Base-by-base conservation (phyloP, 64 coral and sea anemone species). In the Astreopora myriophthalma region DNA sequence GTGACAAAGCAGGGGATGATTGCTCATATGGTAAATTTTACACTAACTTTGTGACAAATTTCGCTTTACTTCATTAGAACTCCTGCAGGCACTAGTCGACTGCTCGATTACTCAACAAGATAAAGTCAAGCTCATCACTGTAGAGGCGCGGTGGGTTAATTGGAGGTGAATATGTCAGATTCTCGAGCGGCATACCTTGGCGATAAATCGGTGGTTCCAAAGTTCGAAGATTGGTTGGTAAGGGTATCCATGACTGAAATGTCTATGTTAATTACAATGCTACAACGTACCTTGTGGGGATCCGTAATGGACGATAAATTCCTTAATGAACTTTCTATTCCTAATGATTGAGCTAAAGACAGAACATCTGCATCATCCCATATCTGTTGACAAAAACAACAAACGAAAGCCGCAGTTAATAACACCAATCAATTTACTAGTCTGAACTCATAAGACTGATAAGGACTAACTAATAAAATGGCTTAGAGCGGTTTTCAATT, bases 341-440 rank as follows among this genome's bases (percentile, higher is more conserved):
- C 91, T 68, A 93, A 65, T 22, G 91, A 87, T 9, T 75, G 51
- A 23, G 84, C 91, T 52, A 85, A 87, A 19, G 91, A 86, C 26
- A 87, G 6, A 14, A 49, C 71, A 20, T 93, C 72, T 25, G 55
- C n/a, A 87, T 93, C 83, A 26, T 73, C 60, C 67, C 55, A 87
- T 17, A 93, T 87, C 91, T 93, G 73, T 75, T 20, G 39, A 93
- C 11, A 5, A 25, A 51, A 51, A 34, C 3, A 55, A 28, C 1
- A 13, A 36, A 35, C 16, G 23, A 10, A 55, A 14, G 0, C 12
- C 12, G 51, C n/a, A n/a, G n/a, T n/a, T n/a, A n/a, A n/a, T n/a
- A n/a, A 19, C 51, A 55, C 3, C 8, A 55, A 55, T 55, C 51
- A 55, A 55, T 14, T 19, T 3, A 14, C 51, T 19, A 2, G 12